Conservation (phyloP, 2,113 vertebrate species). For the Pongo pygmaeus region DNA sequence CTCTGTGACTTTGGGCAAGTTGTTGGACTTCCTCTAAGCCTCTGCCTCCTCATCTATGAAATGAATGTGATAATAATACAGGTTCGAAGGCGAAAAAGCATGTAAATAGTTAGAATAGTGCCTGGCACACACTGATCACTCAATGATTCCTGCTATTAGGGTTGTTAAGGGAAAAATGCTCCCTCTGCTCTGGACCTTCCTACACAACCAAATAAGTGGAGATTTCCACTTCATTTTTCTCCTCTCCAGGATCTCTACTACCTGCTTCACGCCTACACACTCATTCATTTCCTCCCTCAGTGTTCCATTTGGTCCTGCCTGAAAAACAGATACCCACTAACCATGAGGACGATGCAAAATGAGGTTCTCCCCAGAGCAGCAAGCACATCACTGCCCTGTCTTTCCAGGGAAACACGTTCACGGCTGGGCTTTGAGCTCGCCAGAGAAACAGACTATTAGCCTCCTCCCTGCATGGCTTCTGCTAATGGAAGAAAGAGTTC, state of each 20-base stretch:
- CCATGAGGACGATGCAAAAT: neutral
- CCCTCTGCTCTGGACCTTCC: neutral
- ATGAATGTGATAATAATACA: neutral
- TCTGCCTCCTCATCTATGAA: neutral
- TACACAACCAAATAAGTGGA: neutral
- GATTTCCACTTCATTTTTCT: neutral
- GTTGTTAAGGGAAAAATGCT: neutral
- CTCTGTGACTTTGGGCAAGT: neutral
- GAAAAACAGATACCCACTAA: neutral
- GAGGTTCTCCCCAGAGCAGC: neutral
- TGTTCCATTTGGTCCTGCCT: neutral
- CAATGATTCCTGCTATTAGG: neutral
- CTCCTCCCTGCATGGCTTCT: neutral
- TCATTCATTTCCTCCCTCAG: neutral
- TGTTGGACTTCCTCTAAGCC: neutral
- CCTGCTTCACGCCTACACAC: neutral
- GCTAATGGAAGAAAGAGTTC: neutral
- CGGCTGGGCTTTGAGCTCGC: neutral
- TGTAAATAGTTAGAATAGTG: neutral
- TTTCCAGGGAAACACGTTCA: neutral
- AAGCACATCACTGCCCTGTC: neutral
- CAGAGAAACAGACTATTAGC: neutral
- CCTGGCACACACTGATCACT: neutral
- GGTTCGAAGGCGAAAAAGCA: neutral
- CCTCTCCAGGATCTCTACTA: neutral